Percentiles rank a stretch among this genome's conserved stretches.
Conservation (phyloP, 2,888 invertebrate genomes). For the Horisme vitalbata region DNA sequence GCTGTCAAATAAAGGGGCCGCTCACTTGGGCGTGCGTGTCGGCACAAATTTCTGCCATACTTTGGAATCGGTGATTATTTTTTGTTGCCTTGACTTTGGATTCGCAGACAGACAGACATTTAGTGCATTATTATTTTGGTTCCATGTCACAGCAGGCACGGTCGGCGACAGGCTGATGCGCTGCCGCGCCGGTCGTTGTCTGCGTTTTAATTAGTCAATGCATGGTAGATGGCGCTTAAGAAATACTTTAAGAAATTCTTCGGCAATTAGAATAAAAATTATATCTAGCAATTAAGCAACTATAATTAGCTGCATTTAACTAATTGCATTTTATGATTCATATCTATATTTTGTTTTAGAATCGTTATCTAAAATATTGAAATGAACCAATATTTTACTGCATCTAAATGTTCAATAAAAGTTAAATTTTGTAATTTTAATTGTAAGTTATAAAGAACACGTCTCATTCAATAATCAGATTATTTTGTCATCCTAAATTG, state of each 20-base stretch:
- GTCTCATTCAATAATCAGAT: neutral
- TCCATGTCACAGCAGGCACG: conserved; percentile 55
- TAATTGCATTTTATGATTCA: neutral
- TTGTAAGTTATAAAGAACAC: neutral
- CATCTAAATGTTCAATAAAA: too few relatives aligned
- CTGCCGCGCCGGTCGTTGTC: conserved; percentile 33
- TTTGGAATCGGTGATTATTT: conserved; percentile 80
- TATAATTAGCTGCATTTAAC: neutral
- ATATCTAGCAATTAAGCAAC: neutral
- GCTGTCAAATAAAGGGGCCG: conserved; percentile 83
- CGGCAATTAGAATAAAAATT: conserved; percentile 1
- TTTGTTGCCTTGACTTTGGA: conserved; percentile 73
- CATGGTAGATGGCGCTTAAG: conserved; percentile 45
- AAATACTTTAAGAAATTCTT: conserved; percentile 26
- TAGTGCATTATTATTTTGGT: conserved; percentile 64
- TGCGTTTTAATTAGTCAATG: conserved; percentile 56
- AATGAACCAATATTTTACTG: too few relatives aligned
- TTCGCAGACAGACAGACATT: conserved; percentile 77
- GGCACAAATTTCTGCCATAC: conserved; percentile 82
- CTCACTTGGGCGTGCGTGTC: conserved; percentile 82
- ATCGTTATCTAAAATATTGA: too few relatives aligned
- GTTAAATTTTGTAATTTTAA: too few relatives aligned
- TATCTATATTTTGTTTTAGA: neutral
- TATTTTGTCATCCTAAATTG: conserved; percentile 1
- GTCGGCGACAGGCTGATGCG: conserved; percentile 21